Evolutionary conservation across 2,888 invertebrate species (phyloP).

Genomic region (Chrysina gloriosa): DNA sequence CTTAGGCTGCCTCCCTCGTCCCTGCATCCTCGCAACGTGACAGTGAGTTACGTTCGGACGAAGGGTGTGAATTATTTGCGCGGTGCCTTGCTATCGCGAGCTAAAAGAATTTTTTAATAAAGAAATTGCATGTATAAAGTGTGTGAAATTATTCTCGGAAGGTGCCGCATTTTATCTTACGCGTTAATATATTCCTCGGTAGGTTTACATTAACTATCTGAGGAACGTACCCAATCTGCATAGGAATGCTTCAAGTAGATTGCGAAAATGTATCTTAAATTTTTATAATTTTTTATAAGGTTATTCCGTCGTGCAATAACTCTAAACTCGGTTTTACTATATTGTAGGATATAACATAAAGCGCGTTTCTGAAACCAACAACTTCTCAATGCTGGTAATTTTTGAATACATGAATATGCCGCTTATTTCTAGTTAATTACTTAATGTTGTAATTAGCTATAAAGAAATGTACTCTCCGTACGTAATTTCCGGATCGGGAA

Average conservation of each 20-base stretch:
- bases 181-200: neutral
- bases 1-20: neutral
- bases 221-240: neutral
- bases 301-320: too few relatives aligned
- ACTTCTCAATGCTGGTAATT: too few relatives aligned
- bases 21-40: constrained; percentile 11
- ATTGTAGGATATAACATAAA: too few relatives aligned
- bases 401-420: too few relatives aligned
- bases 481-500: too few relatives aligned
- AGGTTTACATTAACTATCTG: neutral
- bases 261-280: constrained; percentile 5
- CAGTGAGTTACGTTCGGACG: constrained; percentile 19
- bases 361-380: too few relatives aligned
- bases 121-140: constrained; percentile 25
- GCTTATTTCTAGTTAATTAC: too few relatives aligned
- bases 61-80: constrained; percentile 22
- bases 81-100: neutral
- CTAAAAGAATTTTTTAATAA: constrained; percentile 34
- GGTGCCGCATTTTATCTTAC: neutral
- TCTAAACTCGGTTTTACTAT: too few relatives aligned
- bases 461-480: too few relatives aligned
- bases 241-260: neutral
- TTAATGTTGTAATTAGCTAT: too few relatives aligned
- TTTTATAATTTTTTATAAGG: too few relatives aligned
- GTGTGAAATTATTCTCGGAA: neutral